Evolutionary conservation across 2,888 invertebrate genomes (phyloP), one percentile per base, ranked within the genome.

Genomic region (Melolontha melolontha): DNA sequence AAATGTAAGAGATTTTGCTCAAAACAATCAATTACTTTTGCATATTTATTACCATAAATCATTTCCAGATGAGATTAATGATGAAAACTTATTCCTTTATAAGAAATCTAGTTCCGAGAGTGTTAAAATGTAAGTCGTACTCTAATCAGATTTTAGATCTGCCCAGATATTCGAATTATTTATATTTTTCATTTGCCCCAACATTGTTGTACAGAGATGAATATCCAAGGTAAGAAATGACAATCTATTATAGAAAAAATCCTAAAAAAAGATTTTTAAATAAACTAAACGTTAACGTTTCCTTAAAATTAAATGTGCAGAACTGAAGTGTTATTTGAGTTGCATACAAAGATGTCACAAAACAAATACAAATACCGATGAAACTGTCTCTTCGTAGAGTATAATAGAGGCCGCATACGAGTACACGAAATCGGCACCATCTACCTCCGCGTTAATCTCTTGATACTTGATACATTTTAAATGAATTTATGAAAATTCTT

Each of bases 61-160:
- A 68, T 10, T 27, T 80, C 79, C 76, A 82, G 87, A 87, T 91
- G 7, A 88, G 97, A 10, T 84, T 95, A 63, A 80, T 91, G 64
- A 97, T 97, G 97, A 97, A 97, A 84, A 87, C 90, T 47, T 91
- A 96, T 80, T 91, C 96, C 0, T 93, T 93, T 77, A 88, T 95
- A 0, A 84, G 93, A 59, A 90, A 89, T 65, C 93, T 92, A 76
- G 87, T 86, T 0, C 86, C 89, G 0, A 85, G 88, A 65, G 89
- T 90, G 64, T 74, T 89, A 14, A 74, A 82, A 0, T 85, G 84
- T 64, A 87, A 88, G 74, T 74, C 79, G 1, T 85, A 86, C 68
- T 68, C 71, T 1, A 78, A 75, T 11, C 64, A 79, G 39, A 50
- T 59, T 1, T 71, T 77, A n/a, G 83, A 89, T 1, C 75, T 87